Percentiles rank a stretch among this genome's conserved stretches.
These are phyloP conservation scores for Crotophaga sulcirostris DNA, from an alignment of 2,113 vertebrate genomes.

Conservation along the genomic window DNA sequence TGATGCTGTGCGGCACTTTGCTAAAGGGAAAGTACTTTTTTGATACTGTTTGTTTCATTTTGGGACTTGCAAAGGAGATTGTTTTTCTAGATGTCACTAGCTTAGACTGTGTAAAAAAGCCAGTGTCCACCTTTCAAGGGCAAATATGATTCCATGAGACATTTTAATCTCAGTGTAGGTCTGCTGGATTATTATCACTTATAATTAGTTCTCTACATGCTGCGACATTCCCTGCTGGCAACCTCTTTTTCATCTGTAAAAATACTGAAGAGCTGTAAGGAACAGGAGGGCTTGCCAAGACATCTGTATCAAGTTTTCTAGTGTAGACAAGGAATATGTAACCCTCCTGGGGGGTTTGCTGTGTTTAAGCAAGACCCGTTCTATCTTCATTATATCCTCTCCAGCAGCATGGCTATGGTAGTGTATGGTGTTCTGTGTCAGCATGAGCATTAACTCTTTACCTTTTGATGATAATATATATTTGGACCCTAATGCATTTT, in stretches of 20 bases:
- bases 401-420: not conserved
- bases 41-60: not conserved
- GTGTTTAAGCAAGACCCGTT: not conserved
- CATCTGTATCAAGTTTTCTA: conserved; percentile 23
- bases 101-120: not conserved
- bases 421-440: not conserved
- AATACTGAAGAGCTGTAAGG: not conserved
- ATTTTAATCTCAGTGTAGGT: conserved; percentile 1
- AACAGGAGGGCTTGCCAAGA: conserved; percentile 16
- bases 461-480: not conserved
- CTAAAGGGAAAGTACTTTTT: not conserved
- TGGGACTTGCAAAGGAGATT: not conserved
- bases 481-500: not conserved
- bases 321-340: not conserved
- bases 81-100: not conserved
- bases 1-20: not conserved
- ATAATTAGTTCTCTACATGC: conserved; percentile 17
- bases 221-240: not conserved
- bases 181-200: conserved; percentile 36
- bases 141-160: not conserved
- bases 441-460: not conserved
- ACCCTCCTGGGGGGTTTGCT: not conserved
- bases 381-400: not conserved
- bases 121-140: not conserved
- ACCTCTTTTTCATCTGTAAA: conserved; percentile 20